These are phyloP conservation scores for Emydura subglobosa DNA, from an alignment of 2,113 vertebrate genomes.

Conservation along the genomic window DNA sequence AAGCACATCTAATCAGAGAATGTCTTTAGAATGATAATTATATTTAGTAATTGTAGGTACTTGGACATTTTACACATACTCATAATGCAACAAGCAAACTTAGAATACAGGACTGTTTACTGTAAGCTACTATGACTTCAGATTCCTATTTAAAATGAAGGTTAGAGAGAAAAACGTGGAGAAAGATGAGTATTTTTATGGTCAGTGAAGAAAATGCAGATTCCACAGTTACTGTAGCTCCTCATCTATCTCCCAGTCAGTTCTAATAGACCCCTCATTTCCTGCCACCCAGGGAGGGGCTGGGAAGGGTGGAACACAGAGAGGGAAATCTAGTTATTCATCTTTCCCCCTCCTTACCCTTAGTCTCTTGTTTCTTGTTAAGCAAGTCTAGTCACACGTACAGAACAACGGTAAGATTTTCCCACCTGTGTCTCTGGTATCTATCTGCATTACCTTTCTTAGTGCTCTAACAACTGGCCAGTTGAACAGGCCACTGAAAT, in stretches of 20 bases:
- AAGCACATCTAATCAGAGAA: not conserved
- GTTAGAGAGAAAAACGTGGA: not conserved
- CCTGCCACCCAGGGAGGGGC: not conserved
- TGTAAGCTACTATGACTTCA: not conserved
- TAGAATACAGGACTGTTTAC: not conserved
- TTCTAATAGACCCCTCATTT: not conserved
- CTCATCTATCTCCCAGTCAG: not conserved
- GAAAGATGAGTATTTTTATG: not conserved
- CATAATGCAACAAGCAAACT: not conserved
- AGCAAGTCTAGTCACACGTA: not conserved
- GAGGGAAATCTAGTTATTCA: not conserved
- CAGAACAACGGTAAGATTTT: not conserved
- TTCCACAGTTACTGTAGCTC: not conserved
- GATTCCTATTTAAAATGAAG: slow-evolving; percentile 1
- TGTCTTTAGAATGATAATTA: rapidly evolving
- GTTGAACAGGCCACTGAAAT: not conserved
- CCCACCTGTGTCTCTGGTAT: not conserved
- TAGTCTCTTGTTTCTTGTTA: not conserved
- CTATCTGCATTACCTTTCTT: not conserved
- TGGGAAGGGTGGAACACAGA: not conserved
- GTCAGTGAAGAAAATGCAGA: not conserved
- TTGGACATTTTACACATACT: not conserved
- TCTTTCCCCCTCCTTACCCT: not conserved
- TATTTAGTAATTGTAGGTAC: not conserved
- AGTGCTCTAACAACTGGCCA: not conserved